Evolutionary conservation across 2,797 vertebrate species (phyloP).

Genomic region (Pterois miles): DNA sequence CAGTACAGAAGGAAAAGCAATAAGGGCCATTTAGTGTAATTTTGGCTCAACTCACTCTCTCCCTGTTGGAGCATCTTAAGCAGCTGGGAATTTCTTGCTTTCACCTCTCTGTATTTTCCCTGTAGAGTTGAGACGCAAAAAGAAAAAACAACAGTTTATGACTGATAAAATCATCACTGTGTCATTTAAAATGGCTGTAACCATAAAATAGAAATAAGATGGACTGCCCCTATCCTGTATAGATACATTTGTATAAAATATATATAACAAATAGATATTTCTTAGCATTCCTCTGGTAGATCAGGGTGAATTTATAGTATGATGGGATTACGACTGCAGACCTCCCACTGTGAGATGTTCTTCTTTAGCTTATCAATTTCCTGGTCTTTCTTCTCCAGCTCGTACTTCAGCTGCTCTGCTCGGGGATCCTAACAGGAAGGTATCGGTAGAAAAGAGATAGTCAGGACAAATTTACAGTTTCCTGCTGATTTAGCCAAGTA

Average conservation of each 20-base stretch:
- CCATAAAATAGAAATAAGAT: background rate
- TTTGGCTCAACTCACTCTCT: constrained; percentile 89
- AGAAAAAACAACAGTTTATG: background rate
- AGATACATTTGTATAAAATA: no score
- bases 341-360: constrained; percentile 91
- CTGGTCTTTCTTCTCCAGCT: constrained; percentile 93
- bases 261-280: background rate
- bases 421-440: constrained; percentile 84
- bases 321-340: constrained; percentile 53
- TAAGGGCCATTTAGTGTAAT: background rate
- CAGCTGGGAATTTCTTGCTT: constrained; percentile 92
- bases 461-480: background rate
- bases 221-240: background rate
- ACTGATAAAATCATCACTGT: background rate
- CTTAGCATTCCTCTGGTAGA: background rate
- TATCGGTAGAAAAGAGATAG: background rate
- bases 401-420: constrained; percentile 91
- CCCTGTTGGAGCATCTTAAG: constrained; percentile 96
- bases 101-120: constrained; percentile 94
- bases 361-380: constrained; percentile 91
- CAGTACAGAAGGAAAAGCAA: background rate
- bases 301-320: background rate
- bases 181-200: background rate
- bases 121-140: constrained; percentile 57
- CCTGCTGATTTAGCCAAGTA: background rate